Base-by-base conservation (phyloP, 2,888 invertebrate species). In the Ypsolopha sequella region DNA sequence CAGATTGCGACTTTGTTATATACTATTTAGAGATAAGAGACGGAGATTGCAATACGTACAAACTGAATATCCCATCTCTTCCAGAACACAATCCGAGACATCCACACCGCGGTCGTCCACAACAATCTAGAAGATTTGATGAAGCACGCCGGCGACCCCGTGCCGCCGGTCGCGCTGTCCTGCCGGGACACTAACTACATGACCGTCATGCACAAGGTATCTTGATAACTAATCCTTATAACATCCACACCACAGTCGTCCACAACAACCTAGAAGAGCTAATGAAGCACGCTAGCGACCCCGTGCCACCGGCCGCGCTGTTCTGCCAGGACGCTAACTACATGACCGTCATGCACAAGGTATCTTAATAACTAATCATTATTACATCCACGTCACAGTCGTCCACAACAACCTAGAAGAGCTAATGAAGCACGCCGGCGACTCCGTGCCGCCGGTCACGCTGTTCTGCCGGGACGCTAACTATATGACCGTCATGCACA, bases 401-500 rank as follows among this genome's bases (percentile, higher is more conserved):
- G 87, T 94, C 35, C 91, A 93, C 56, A 94, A 95, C 60, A 92
- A 95, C 69, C 69, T 94, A 52, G 93, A 93, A 57, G 88, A 85
- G 0, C 73, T 95, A 50, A 91, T 91, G 73, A 88, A 89, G 59
- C 88, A 90, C 57, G 82, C 91, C 2, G 90, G 88, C 10, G 90
- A 91, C 38, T 92, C 93, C 0, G 90, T 93, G 7, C 91, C 93
- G 0, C 85, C 91, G 0, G 89, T 92, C 51, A 88, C 95, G 50
- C 86, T 95, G 36, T 90, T 91, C 36, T 92, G 93, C 64, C 92
- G 93, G 69, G 96, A 97, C 66, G 66, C 76, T 11, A 92, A 95
- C 68, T 95, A 95, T 33, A 88, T 96, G 62, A 95, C 93, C 54
- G 91, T 93, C n/a, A 85, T 96, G 65, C 96, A 96, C n/a, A n/a